These are phyloP conservation scores for Microtus oregoni DNA, from an alignment of 2,113 vertebrate genomes.

Conservation along the genomic window DNA sequence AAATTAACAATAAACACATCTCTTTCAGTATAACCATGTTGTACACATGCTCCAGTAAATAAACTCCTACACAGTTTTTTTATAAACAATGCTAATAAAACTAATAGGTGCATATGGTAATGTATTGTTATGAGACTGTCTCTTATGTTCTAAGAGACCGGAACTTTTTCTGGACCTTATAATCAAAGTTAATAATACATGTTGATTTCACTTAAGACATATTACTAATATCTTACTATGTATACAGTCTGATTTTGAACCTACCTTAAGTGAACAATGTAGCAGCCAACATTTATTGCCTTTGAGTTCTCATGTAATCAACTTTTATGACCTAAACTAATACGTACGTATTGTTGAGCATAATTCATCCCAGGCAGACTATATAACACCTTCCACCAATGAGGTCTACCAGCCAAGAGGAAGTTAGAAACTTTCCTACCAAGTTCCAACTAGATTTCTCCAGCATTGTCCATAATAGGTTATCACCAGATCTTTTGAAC, in stretches of 20 bases:
- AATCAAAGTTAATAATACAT: background rate
- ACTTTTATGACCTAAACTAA: background rate
- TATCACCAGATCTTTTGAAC: background rate
- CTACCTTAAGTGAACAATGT: background rate
- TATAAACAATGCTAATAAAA: background rate
- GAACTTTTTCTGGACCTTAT: background rate
- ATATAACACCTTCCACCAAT: no score
- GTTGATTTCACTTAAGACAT: background rate
- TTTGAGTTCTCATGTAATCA: background rate
- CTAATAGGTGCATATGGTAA: background rate
- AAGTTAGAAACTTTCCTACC: no score
- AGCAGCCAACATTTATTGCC: background rate
- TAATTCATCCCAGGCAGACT: no score
- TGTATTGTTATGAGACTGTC: background rate
- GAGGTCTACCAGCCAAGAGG: no score
- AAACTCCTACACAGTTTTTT: no score
- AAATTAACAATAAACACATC: no score
- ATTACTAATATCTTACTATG: background rate
- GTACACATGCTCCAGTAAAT: background rate
- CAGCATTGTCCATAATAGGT: no score
- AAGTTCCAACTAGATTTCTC: background rate
- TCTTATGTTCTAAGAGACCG: background rate
- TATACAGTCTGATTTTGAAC: background rate
- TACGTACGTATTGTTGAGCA: background rate
- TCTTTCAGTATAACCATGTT: no score